Percentiles rank a stretch among this genome's conserved stretches.
Conservation (phyloP, 2,113 vertebrate genomes). For the Megaceryle maxima region DNA sequence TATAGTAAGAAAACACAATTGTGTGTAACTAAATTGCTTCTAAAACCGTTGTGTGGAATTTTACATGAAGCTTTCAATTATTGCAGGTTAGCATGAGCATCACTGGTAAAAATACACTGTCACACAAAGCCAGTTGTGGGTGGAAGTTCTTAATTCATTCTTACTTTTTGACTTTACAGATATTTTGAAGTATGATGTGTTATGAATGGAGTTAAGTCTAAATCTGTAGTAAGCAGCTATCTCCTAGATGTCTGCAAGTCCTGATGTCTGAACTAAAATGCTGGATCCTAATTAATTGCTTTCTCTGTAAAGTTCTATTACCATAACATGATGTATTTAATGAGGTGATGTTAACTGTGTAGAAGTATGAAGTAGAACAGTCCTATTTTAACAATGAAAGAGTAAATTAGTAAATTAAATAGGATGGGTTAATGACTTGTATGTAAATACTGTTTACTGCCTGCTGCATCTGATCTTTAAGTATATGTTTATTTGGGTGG, state of each 20-base stretch:
- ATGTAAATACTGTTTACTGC: not conserved
- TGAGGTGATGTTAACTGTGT: not conserved
- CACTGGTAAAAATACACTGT: not conserved
- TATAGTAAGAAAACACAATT: not conserved
- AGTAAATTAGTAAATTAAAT: not conserved
- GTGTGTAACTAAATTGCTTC: conserved; percentile 15
- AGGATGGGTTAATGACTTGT: not conserved
- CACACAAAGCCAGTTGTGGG: not conserved
- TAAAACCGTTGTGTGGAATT: not conserved
- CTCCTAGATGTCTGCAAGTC: not conserved
- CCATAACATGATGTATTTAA: not conserved
- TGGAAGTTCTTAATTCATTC: not conserved
- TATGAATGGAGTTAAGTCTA: not conserved
- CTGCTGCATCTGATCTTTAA: conserved; percentile 19
- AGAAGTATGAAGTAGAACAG: not conserved
- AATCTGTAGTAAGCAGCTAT: not conserved
- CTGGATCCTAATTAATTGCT: not conserved
- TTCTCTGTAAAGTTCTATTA: not conserved
- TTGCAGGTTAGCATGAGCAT: conserved; percentile 2
- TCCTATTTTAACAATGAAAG: not conserved
- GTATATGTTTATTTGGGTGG: not conserved
- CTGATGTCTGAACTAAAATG: not conserved
- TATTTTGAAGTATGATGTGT: not conserved
- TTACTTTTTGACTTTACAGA: not conserved
- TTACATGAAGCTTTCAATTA: not conserved